phyloP scores from a whole-genome alignment of 2,888 invertebrate species.

The Tipula helvola region DNA sequence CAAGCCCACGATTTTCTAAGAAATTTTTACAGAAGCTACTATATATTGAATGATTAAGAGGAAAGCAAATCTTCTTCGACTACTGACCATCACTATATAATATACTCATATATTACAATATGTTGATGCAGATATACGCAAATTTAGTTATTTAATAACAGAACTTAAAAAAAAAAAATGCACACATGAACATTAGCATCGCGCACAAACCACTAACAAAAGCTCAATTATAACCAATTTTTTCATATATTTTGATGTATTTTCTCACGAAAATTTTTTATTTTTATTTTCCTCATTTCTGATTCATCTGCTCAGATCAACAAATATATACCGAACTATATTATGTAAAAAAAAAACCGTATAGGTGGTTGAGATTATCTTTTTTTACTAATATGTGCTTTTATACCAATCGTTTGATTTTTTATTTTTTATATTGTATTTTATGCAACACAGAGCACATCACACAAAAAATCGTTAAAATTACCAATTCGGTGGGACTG shows the following conservation, averaged over 20 bases:
- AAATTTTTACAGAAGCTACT: not conserved
- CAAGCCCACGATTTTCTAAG: not conserved
- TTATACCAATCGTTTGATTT: not conserved
- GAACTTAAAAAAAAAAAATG: not conserved
- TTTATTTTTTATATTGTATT: not conserved
- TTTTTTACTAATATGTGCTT: not conserved
- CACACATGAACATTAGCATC: not conserved
- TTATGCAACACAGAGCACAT: not conserved
- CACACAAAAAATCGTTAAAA: not conserved
- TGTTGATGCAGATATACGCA: not conserved
- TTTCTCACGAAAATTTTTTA: not conserved
- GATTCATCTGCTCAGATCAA: not conserved
- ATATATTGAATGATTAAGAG: not conserved
- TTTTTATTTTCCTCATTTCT: not conserved
- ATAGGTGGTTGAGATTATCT: not conserved
- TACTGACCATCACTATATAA: not conserved
- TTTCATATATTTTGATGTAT: not conserved
- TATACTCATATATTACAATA: not conserved
- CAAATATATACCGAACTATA: not conserved
- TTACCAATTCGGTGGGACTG: not conserved
- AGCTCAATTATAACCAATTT: not conserved
- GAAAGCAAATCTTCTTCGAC: not conserved
- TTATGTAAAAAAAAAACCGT: not conserved
- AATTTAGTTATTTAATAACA: not conserved
- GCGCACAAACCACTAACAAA: not conserved